phyloP scores from a whole-genome alignment of 2,888 invertebrate species.

The Meiosimyza decipiens region DNA sequence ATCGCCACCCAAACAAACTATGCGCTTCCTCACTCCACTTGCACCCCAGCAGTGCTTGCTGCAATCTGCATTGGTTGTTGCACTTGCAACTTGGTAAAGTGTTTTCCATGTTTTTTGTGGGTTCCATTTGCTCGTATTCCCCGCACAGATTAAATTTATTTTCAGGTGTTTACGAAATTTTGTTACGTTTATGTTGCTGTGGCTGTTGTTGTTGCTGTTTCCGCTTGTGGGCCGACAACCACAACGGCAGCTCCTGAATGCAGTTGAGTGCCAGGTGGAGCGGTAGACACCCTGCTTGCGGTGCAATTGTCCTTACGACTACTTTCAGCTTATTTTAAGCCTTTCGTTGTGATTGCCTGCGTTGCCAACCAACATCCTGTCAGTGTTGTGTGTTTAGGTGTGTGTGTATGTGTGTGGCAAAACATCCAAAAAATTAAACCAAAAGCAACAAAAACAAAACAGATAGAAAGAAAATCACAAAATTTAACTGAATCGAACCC shows the following conservation, averaged over 20 bases:
- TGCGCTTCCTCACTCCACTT: not conserved
- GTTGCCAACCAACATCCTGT: conserved; percentile 14
- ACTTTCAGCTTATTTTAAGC: conserved; percentile 9
- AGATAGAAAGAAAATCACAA: not conserved
- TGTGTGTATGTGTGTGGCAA: not conserved
- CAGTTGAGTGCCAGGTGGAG: not conserved
- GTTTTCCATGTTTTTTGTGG: conserved; percentile 22
- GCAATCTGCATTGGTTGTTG: not conserved
- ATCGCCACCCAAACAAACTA: not conserved
- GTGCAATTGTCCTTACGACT: conserved; percentile 11
- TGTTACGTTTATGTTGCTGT: conserved; percentile 42
- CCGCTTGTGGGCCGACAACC: conserved; percentile 14
- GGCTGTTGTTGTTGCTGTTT: not conserved
- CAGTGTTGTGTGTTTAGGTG: not conserved
- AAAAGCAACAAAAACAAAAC: not conserved
- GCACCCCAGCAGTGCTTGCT: not conserved
- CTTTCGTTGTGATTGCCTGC: conserved; percentile 18
- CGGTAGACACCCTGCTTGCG: not conserved
- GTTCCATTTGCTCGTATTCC: conserved; percentile 26
- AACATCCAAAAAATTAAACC: not conserved
- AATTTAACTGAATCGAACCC: not conserved
- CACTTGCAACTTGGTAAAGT: conserved; percentile 15
- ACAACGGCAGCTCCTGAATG: not conserved
- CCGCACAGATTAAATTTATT: conserved; percentile 51
- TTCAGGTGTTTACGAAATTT: conserved; percentile 49